phyloP scores from a whole-genome alignment of 2,888 invertebrate genomes.

The Prosopocoilus inquinatus region DNA sequence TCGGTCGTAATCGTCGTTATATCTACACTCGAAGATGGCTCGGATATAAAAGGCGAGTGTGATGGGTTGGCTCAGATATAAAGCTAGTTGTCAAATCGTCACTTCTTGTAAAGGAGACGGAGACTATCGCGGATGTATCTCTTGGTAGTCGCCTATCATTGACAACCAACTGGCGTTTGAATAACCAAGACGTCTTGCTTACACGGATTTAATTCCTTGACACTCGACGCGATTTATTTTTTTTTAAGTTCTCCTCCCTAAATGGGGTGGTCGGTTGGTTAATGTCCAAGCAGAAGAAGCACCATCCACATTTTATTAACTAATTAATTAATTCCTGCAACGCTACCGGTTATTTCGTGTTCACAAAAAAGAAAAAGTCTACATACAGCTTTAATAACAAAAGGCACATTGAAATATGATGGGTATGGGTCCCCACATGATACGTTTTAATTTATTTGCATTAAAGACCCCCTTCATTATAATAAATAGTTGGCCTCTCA shows the following conservation, averaged over 20 bases:
- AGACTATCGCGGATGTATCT: slow-evolving; percentile 1
- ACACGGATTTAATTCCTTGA: background rate
- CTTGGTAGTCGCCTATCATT: slow-evolving; percentile 8
- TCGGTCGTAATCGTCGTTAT: background rate
- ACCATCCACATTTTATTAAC: too few relatives aligned
- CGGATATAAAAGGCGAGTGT: background rate
- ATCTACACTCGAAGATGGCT: background rate
- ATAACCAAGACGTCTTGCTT: slow-evolving; percentile 7
- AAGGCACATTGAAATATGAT: too few relatives aligned
- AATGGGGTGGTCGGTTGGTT: too few relatives aligned
- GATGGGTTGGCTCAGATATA: slow-evolving; percentile 15
- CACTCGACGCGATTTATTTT: too few relatives aligned
- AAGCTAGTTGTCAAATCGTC: slow-evolving; percentile 25
- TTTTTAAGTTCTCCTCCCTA: too few relatives aligned
- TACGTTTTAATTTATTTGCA: background rate
- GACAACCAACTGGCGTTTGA: slow-evolving; percentile 7
- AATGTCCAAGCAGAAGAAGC: too few relatives aligned
- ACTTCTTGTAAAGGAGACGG: slow-evolving; percentile 12
- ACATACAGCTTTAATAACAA: too few relatives aligned
- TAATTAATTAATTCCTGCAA: too few relatives aligned
- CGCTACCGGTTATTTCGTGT: too few relatives aligned
- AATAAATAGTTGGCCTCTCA: background rate
- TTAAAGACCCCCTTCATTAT: background rate
- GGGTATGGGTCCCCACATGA: too few relatives aligned
- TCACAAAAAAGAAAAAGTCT: too few relatives aligned